phyloP scores from a whole-genome alignment of 2,888 invertebrate species.

The Serrognathus titanus region DNA sequence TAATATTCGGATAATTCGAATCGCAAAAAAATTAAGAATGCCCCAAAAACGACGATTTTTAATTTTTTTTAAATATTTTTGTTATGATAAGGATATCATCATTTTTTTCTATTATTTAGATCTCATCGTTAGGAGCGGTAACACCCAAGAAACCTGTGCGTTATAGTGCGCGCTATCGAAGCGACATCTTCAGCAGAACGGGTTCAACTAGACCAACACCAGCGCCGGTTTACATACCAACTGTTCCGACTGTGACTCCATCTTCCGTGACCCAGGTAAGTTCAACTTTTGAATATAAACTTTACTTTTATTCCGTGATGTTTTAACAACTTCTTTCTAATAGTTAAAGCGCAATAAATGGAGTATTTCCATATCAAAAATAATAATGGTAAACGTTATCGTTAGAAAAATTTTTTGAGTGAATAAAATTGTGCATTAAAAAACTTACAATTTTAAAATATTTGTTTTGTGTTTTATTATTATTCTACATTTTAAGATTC shows the following conservation, averaged over 20 bases:
- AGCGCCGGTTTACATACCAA: conserved; percentile 60
- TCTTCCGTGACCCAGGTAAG: conserved; percentile 13
- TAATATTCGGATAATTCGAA: too few relatives aligned
- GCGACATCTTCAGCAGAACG: conserved; percentile 38
- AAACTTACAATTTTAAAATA: too few relatives aligned
- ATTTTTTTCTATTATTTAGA: conserved; percentile 16
- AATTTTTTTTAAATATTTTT: too few relatives aligned
- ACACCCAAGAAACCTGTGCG: conserved; percentile 50
- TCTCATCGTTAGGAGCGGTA: conserved; percentile 19
- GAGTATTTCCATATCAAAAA: too few relatives aligned
- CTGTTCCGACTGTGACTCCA: conserved; percentile 59
- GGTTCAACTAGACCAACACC: conserved; percentile 49
- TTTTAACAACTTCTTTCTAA: conserved; percentile 4
- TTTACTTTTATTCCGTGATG: neutral
- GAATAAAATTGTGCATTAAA: too few relatives aligned
- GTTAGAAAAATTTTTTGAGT: too few relatives aligned
- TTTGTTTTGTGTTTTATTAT: too few relatives aligned
- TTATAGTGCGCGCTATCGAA: conserved; percentile 60
- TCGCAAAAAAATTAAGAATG: neutral
- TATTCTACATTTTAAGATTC: too few relatives aligned
- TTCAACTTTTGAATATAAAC: neutral
- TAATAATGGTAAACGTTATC: too few relatives aligned
- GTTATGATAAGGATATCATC: neutral
- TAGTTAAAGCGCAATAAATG: neutral
- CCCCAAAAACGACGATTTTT: too few relatives aligned